These are phyloP conservation scores for Scomber japonicus DNA, from an alignment of 2,113 vertebrate species.

Conservation along the genomic window DNA sequence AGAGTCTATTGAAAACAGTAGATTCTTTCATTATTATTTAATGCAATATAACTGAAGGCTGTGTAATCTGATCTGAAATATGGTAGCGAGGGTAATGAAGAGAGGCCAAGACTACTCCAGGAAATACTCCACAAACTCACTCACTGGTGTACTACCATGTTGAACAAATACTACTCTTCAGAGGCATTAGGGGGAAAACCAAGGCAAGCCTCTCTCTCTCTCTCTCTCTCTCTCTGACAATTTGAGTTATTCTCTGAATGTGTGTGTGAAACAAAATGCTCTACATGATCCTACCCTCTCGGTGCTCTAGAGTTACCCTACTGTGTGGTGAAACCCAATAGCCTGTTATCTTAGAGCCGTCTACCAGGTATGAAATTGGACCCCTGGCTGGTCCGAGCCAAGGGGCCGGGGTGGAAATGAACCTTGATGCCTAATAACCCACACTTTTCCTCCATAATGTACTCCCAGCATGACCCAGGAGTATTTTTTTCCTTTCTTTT, in stretches of 20 bases:
- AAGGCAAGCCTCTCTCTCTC: slow-evolving; percentile 36
- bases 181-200: slow-evolving; percentile 53
- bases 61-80: slow-evolving; percentile 37
- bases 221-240: slow-evolving; percentile 33
- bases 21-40: slow-evolving; percentile 15
- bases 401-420: slow-evolving; percentile 80
- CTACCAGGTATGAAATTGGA: slow-evolving; percentile 84
- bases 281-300: slow-evolving; percentile 76
- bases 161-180: slow-evolving; percentile 51
- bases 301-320: slow-evolving; percentile 81
- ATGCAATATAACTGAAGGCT: slow-evolving; percentile 4
- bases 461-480: slow-evolving; percentile 66
- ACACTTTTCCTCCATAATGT: slow-evolving; percentile 81
- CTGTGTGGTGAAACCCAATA: slow-evolving; percentile 84
- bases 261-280: slow-evolving; percentile 82
- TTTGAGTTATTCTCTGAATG: slow-evolving; percentile 80
- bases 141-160: not conserved
- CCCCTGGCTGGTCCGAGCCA: slow-evolving; percentile 74
- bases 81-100: not conserved
- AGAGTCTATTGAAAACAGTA: too few relatives aligned
- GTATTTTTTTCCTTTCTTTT: slow-evolving; percentile 23
- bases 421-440: slow-evolving; percentile 82
- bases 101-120: not conserved
- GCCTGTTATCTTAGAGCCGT: slow-evolving; percentile 83
- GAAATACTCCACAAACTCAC: slow-evolving; percentile 32